Base-by-base conservation (phyloP, 2,113 vertebrate genomes). In the Pristiophorus japonicus region DNA sequence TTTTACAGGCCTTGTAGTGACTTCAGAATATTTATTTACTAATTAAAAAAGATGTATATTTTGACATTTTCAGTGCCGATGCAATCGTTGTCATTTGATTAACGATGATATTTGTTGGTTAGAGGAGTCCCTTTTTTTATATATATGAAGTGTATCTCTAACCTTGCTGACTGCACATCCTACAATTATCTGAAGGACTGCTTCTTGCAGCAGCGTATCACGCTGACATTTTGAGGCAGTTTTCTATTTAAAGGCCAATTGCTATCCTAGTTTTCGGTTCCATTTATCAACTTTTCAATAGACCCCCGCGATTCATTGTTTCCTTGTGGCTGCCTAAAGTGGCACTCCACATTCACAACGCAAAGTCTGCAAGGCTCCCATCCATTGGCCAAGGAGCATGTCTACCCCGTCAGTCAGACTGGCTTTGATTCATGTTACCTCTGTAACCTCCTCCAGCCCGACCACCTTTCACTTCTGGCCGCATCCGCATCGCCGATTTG, bases 161-260 rank as follows among this genome's bases (percentile, higher is more conserved):
- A 12, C 24, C 85, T 45, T 88, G 45, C 85, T 88, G 85, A 88
- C 30, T 51, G 85, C 18, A 47, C 24, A 11, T 14, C 5, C 47
- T 45, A 42, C 38, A 81, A 81, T 81, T 45, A 81, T 16, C 42
- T 20, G 42, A 45, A 81, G 78, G 5, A 16, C 38, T 81, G 16
- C 4, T 55, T 6, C 47, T 30, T 30, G 45, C 85, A 14, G 27
- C 85, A 55, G 6, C 4, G 47, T 47, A 24, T 30, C 47, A 11
- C 11, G 45, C 47, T 55, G 85, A 38, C 24, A 55, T 88, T 88
- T 88, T 30, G 45, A 88, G 47, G 85, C 85, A 88, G 47, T 88
- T 88, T 88, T 45, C 85, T 55, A 30, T 88, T 88, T 88, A 88
- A 55, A 88, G 47, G 85, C 45, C 85, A 55, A 88, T 88, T 55